Evolutionary conservation across 2,888 invertebrate species (phyloP).

Genomic region (Lamellibrachia columna): DNA sequence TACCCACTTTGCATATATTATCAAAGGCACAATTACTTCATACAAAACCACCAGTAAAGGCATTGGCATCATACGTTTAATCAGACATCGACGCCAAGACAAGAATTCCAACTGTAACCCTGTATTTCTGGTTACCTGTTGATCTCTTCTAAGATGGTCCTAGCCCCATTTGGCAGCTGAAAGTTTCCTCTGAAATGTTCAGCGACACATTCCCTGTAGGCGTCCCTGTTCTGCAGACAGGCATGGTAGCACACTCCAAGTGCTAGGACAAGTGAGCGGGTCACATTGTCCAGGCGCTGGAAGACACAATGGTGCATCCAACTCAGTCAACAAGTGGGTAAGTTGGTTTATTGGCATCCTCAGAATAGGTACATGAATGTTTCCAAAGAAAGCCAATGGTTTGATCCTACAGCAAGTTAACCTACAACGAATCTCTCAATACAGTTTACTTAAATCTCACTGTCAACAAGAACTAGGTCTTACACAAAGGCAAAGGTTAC

Average conservation of each 20-base stretch:
- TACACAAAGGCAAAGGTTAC: no score
- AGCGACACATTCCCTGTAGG: constrained; percentile 47
- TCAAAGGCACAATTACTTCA: no score
- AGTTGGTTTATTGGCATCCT: neutral
- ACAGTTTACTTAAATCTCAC: no score
- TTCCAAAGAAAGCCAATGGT: neutral
- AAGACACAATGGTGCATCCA: constrained; percentile 18
- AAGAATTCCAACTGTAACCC: neutral
- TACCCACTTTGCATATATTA: no score
- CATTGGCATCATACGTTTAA: neutral
- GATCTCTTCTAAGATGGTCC: constrained; percentile 43
- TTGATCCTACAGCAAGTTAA: no score
- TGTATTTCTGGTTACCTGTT: constrained; percentile 32
- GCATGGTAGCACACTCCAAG: constrained; percentile 57
- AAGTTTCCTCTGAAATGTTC: constrained; percentile 44
- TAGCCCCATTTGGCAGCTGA: constrained; percentile 42
- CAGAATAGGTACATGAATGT: neutral
- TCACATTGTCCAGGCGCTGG: constrained; percentile 41
- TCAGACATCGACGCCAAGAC: neutral
- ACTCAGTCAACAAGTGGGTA: neutral
- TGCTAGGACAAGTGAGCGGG: constrained; percentile 52
- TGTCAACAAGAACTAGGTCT: no score
- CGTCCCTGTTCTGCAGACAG: constrained; percentile 43
- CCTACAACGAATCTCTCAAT: no score
- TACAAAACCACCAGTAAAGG: no score